Evolutionary conservation across 2,797 vertebrate species (phyloP).

Genomic region (Crenichthys baileyi): DNA sequence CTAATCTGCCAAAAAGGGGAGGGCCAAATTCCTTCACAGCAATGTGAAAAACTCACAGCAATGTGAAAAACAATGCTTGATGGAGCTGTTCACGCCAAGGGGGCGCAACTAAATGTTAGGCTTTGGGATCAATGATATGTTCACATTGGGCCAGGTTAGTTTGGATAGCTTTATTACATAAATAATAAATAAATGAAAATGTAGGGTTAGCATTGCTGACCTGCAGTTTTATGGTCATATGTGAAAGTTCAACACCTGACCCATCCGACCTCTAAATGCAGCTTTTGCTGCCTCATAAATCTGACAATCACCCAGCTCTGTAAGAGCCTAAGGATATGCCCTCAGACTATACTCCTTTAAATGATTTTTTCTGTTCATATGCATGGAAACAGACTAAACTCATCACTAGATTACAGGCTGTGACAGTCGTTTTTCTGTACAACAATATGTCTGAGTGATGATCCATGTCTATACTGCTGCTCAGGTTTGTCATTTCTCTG

Average conservation of each 20-base stretch:
- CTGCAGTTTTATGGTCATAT: too few species aligned
- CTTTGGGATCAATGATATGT: not conserved
- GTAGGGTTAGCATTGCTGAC: too few species aligned
- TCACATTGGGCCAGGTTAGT: not conserved
- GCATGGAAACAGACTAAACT: not conserved
- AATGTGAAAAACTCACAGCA: too few species aligned
- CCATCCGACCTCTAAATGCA: not conserved
- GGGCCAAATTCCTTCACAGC: not conserved
- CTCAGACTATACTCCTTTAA: not conserved
- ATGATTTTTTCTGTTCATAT: not conserved
- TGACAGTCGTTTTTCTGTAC: not conserved
- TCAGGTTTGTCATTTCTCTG: conserved; percentile 18
- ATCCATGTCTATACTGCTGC: conserved; percentile 38
- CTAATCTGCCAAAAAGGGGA: not conserved
- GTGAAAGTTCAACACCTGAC: not conserved
- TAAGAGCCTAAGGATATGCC: not conserved
- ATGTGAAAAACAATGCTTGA: too few species aligned
- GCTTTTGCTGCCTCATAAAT: not conserved
- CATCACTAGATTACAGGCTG: not conserved
- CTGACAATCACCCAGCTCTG: not conserved
- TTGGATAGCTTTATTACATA: not conserved
- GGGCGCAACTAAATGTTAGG: not conserved
- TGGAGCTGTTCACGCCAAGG: not conserved
- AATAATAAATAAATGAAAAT: too few species aligned
- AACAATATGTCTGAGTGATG: conserved; percentile 1